Percentiles rank a stretch among this genome's conserved stretches.
Evolutionary conservation across 1,140 invertebrate species (phyloP).

Genomic region (Drosophila nebulosa): DNA sequence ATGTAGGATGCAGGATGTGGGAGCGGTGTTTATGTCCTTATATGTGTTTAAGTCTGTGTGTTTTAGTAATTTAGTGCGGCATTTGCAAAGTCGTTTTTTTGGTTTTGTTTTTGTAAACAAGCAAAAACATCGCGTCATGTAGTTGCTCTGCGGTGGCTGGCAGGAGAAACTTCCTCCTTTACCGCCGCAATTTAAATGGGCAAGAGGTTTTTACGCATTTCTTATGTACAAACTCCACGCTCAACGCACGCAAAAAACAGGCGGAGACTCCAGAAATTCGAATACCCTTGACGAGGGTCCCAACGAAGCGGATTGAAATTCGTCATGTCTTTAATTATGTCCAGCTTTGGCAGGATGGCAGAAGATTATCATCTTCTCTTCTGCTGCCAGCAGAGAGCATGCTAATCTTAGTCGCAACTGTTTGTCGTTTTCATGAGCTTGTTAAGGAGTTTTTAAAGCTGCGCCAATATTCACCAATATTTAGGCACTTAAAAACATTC

Average conservation of each 20-base stretch:
- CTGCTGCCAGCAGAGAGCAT: too few relatives aligned
- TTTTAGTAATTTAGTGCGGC: constrained; percentile 63
- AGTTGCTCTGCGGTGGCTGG: not conserved
- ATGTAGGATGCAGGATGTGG: not conserved
- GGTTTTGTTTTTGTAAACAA: constrained; percentile 12
- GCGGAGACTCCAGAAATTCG: not conserved
- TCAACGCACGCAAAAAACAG: not conserved
- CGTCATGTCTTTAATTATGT: too few relatives aligned
- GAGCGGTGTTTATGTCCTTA: constrained; percentile 7
- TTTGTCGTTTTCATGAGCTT: too few relatives aligned
- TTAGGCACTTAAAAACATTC: too few relatives aligned
- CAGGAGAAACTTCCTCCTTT: not conserved
- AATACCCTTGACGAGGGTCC: not conserved
- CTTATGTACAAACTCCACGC: constrained; percentile 11
- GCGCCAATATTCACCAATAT: too few relatives aligned
- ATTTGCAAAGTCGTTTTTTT: constrained; percentile 53
- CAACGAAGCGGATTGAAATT: too few relatives aligned
- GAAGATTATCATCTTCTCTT: too few relatives aligned
- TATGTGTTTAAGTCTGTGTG: constrained; percentile 27
- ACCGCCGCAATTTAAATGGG: not conserved
- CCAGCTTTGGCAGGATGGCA: too few relatives aligned
- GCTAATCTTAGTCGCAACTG: too few relatives aligned
- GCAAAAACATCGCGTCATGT: constrained; percentile 32
- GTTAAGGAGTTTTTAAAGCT: too few relatives aligned
- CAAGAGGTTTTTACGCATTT: constrained; percentile 11